A percentile compares a stretch with the other conserved stretches of the same genome.
Conservation (phyloP, 1,140 invertebrate species). For the Armadillidium nasatum region DNA sequence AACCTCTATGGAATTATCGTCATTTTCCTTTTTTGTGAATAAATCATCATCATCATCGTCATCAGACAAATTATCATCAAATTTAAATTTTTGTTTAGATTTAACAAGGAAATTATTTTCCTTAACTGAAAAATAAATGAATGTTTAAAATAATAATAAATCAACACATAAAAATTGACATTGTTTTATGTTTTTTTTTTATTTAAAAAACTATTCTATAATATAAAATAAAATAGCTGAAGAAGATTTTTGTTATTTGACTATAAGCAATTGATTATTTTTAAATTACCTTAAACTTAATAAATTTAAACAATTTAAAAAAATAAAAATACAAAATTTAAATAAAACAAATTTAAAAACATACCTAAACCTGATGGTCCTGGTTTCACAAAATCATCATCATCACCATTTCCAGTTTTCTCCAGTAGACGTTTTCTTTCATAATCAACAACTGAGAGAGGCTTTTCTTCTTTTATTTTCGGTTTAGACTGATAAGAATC, state of each 20-base stretch:
- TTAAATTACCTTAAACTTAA: no score
- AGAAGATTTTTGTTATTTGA: no score
- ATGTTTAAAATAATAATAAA: no score
- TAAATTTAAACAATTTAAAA: no score
- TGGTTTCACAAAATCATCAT: conserved; percentile 48
- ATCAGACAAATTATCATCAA: conserved; percentile 3
- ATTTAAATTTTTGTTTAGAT: background rate
- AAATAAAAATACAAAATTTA: no score
- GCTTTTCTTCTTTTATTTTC: conserved; percentile 55
- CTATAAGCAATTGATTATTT: no score
- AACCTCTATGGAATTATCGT: background rate
- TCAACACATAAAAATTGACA: no score
- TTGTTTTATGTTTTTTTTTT: no score
- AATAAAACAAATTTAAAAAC: background rate
- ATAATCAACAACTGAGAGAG: conserved; percentile 71
- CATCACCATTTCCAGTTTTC: conserved; percentile 59
- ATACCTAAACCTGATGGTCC: background rate
- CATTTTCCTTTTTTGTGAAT: conserved; percentile 47
- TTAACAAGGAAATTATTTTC: background rate
- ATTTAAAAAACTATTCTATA: no score
- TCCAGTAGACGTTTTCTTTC: conserved; percentile 71
- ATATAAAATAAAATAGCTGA: no score
- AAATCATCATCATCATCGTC: conserved; percentile 44
- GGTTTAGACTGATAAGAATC: conserved; percentile 30
- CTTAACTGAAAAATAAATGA: no score